These are phyloP conservation scores for Pithecia hirsuta DNA, from an alignment of 2,797 vertebrate species.

Conservation along the genomic window DNA sequence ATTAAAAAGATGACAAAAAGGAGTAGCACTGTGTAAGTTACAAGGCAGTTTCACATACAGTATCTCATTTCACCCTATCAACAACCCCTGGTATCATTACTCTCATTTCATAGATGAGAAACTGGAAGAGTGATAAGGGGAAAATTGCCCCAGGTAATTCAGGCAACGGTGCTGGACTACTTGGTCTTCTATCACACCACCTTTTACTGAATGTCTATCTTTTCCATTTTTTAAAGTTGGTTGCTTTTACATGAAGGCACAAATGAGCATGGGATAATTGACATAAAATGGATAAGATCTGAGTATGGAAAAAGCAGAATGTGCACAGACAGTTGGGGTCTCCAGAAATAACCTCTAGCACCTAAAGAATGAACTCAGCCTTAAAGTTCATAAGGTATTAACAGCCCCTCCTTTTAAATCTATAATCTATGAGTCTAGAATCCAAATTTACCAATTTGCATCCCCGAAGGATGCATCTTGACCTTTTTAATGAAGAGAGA, in stretches of 20 bases:
- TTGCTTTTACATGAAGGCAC: neutral
- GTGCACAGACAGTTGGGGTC: neutral
- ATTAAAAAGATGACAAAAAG: slow-evolving; percentile 8
- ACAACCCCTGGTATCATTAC: neutral
- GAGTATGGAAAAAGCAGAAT: neutral
- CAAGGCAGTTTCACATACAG: neutral
- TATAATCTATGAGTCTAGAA: neutral
- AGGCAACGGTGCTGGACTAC: rapidly evolving
- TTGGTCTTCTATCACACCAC: rapidly evolving
- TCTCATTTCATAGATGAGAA: neutral
- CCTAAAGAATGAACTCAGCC: neutral
- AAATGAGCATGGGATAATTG: neutral
- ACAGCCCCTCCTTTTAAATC: neutral
- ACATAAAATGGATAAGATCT: neutral
- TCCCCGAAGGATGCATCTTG: neutral
- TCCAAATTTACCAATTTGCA: neutral
- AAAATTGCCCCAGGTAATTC: neutral
- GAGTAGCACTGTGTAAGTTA: neutral
- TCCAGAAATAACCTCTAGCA: neutral
- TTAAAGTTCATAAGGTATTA: neutral
- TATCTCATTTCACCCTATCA: neutral
- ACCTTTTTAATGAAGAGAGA: neutral
- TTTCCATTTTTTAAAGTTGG: neutral
- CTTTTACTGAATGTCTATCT: neutral
- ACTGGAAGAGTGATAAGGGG: neutral